These are phyloP conservation scores for Tanypteryx hageni DNA, from an alignment of 2,888 invertebrate genomes.

Conservation along the genomic window DNA sequence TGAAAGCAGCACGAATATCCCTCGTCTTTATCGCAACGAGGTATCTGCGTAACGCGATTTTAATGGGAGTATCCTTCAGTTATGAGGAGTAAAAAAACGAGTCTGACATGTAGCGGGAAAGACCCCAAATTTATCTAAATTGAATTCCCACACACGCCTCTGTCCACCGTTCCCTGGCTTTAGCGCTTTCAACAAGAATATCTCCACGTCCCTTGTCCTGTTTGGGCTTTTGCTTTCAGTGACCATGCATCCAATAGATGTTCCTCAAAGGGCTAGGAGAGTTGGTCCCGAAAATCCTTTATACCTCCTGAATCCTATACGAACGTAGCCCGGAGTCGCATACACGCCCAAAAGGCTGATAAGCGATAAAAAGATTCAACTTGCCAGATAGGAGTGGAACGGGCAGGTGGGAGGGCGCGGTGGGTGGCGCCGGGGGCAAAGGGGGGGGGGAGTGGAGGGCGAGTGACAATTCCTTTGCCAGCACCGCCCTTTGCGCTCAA, in stretches of 20 bases:
- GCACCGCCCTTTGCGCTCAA: not conserved
- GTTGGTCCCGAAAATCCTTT: not conserved
- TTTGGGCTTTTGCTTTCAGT: not conserved
- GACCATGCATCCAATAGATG: not conserved
- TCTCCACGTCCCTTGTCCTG: not conserved
- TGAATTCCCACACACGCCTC: not conserved
- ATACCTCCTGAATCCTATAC: not conserved
- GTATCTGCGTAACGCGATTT: no score
- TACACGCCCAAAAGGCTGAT: not conserved
- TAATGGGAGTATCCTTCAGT: no score
- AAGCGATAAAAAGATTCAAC: conserved; percentile 15
- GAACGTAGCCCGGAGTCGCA: not conserved
- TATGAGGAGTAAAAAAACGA: not conserved
- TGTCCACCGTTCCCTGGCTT: no score
- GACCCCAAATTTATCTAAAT: not conserved
- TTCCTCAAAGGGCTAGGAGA: not conserved
- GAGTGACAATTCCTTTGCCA: not conserved
- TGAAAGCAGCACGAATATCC: no score
- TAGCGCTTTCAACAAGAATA: not conserved
- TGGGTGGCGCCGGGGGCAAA: not conserved
- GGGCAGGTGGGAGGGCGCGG: not conserved
- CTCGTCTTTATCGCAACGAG: no score
- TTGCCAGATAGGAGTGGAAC: not conserved
- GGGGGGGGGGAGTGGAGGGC: not conserved
- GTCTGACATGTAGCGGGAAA: not conserved